A percentile compares a stretch with the other conserved stretches of the same genome.
These are phyloP conservation scores for Drosophila kohkoa DNA, from an alignment of 1,140 invertebrate species.

Conservation along the genomic window DNA sequence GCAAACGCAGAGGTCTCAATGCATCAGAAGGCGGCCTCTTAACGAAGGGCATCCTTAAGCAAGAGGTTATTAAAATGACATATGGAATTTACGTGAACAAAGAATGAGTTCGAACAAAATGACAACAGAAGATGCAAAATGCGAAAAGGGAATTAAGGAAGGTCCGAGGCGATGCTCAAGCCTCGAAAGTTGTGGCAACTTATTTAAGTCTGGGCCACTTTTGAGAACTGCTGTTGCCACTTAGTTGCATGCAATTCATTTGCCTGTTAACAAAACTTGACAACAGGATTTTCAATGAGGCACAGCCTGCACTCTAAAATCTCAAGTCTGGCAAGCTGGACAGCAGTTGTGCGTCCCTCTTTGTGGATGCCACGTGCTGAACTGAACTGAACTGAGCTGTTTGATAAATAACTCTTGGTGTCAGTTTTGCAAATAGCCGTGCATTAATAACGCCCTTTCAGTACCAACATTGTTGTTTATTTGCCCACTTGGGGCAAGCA, in stretches of 20 bases:
- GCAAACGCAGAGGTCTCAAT: conserved; percentile 54
- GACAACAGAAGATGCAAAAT: conserved; percentile 23
- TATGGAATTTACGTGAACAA: conserved; percentile 64
- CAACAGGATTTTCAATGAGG: conserved; percentile 22
- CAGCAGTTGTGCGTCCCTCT: conserved; percentile 15
- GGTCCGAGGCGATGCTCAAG: too few relatives aligned
- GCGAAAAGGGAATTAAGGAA: not conserved
- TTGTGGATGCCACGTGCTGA: conserved; percentile 45
- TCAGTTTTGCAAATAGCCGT: conserved; percentile 71
- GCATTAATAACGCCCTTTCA: conserved; percentile 76
- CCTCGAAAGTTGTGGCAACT: conserved; percentile 58
- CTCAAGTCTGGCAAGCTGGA: not conserved
- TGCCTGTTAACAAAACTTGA: conserved; percentile 63
- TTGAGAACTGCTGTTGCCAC: conserved; percentile 51
- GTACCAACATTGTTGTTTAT: conserved; percentile 17
- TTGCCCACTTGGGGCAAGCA: not conserved
- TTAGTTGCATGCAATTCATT: conserved; percentile 67
- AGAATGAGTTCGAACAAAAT: not conserved
- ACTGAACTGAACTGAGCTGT: conserved; percentile 16
- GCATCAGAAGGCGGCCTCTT: conserved; percentile 28
- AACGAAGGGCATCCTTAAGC: conserved; percentile 35
- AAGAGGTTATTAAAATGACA: conserved; percentile 63
- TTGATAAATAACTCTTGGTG: conserved; percentile 72
- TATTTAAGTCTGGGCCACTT: conserved; percentile 50
- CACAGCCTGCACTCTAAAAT: not conserved